Conservation (phyloP, 2,888 invertebrate genomes). For the Callosobruchus maculatus region DNA sequence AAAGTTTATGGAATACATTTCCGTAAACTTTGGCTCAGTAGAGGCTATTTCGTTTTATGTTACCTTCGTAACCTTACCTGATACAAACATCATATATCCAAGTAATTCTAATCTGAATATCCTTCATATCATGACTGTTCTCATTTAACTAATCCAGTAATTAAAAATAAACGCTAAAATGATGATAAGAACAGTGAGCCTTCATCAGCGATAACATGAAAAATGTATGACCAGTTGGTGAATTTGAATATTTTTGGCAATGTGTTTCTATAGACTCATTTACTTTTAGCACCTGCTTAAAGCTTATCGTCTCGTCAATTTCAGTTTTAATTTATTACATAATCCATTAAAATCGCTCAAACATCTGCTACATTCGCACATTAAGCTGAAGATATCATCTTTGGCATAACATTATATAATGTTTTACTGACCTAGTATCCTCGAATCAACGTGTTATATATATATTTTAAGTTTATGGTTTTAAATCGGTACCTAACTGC, state of each 20-base stretch:
- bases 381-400: neutral
- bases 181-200: neutral
- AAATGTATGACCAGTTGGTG: neutral
- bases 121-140: no score
- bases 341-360: neutral
- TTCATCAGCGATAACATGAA: neutral
- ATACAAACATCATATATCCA: no score
- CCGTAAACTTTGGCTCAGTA: no score
- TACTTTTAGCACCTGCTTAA: neutral
- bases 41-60: no score
- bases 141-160: no score
- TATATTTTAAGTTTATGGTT: no score
- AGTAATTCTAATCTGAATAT: no score
- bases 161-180: no score
- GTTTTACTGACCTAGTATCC: neutral
- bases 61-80: no score
- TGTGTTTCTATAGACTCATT: neutral
- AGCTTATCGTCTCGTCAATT: neutral
- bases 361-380: neutral
- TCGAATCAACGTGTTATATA: no score
- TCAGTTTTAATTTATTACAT: neutral
- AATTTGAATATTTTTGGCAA: neutral
- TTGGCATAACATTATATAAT: neutral
- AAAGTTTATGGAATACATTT: no score
- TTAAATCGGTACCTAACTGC: no score